These are phyloP conservation scores for Pecten maximus DNA, from an alignment of 2,888 invertebrate genomes.

Conservation along the genomic window DNA sequence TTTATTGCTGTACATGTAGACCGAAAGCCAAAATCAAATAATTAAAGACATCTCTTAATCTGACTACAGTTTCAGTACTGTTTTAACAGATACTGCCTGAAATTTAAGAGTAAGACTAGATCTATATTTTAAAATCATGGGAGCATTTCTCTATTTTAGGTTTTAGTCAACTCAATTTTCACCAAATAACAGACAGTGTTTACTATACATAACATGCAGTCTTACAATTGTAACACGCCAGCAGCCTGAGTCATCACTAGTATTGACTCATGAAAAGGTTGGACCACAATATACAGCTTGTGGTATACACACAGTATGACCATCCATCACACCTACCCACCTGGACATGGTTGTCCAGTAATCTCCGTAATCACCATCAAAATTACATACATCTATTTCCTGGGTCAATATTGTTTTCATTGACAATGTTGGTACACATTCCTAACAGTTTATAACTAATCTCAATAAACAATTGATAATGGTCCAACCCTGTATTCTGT, in stretches of 20 bases:
- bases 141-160: no score
- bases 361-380: not conserved
- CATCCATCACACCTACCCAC: conserved; percentile 22
- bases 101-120: no score
- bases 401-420: not conserved
- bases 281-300: not conserved
- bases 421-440: not conserved
- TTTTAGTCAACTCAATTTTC: no score
- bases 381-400: not conserved
- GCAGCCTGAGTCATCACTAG: not conserved
- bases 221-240: not conserved
- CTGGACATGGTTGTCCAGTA: not conserved
- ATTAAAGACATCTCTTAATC: no score
- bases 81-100: no score
- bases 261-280: not conserved
- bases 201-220: not conserved
- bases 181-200: not conserved
- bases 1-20: no score
- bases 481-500: not conserved
- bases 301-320: not conserved
- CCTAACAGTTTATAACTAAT: not conserved
- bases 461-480: not conserved
- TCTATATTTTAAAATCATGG: no score
- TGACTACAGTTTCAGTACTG: no score
- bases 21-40: no score